Percentiles rank a stretch among this genome's conserved stretches.
Evolutionary conservation across 1,140 invertebrate species (phyloP).

Genomic region (Melitaea cinxia): DNA sequence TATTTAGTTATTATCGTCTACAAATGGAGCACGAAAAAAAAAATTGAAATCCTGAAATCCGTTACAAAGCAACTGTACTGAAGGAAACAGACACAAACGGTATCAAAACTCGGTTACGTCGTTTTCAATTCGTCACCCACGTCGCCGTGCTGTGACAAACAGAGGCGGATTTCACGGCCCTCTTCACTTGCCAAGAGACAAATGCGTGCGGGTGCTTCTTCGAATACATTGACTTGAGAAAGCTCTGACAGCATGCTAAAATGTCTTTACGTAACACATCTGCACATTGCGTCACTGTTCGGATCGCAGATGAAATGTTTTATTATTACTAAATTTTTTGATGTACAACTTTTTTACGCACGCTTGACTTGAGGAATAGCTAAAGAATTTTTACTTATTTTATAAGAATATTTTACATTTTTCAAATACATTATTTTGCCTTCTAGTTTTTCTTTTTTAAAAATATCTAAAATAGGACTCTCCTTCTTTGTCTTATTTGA

Average conservation of each 20-base stretch:
- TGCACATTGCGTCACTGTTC: constrained; percentile 51
- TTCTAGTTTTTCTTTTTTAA: no score
- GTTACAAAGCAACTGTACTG: constrained; percentile 14
- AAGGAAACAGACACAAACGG: constrained; percentile 42
- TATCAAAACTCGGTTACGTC: constrained; percentile 61
- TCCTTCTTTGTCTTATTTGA: no score
- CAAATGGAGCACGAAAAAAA: not conserved
- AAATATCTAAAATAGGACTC: no score
- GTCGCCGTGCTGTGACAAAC: constrained; percentile 52
- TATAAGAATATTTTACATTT: no score
- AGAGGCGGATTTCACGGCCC: constrained; percentile 68
- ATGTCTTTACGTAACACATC: constrained; percentile 63
- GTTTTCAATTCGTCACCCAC: constrained; percentile 58
- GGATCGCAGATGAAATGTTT: not conserved
- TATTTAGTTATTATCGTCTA: no score
- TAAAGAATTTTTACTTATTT: no score
- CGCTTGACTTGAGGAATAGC: no score
- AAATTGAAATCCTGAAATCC: not conserved
- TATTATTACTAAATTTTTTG: no score
- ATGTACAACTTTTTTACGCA: no score
- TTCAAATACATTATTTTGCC: no score
- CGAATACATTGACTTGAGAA: constrained; percentile 56
- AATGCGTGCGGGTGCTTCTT: constrained; percentile 63
- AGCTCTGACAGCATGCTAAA: constrained; percentile 71
- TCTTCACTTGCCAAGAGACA: constrained; percentile 48